A percentile compares a stretch with the other conserved stretches of the same genome.
phyloP scores from a whole-genome alignment of 2,888 invertebrate species.

The Imbricaverruca yamaguchii region DNA sequence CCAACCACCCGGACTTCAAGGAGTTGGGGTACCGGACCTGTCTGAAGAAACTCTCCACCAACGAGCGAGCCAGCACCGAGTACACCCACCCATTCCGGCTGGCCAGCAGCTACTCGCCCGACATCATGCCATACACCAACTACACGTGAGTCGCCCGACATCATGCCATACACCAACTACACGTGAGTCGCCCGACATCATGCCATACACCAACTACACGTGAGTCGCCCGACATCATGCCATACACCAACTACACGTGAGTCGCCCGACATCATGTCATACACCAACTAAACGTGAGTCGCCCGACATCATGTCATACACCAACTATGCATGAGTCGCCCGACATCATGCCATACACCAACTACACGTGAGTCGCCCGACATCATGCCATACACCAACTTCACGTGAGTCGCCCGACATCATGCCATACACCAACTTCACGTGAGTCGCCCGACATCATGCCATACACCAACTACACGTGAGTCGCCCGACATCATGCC shows the following conservation, averaged over 20 bases:
- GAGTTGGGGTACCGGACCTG: conserved; percentile 86
- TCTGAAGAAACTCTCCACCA: conserved; percentile 69
- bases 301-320: too few relatives aligned
- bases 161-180: conserved; percentile 83
- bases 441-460: too few relatives aligned
- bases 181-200: conserved; percentile 57
- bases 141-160: conserved; percentile 67
- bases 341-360: conserved; percentile 95
- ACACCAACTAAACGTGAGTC: too few relatives aligned
- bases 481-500: conserved; percentile 91
- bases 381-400: conserved; percentile 77
- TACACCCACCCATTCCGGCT: conserved; percentile 50
- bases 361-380: conserved; percentile 74
- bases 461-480: too few relatives aligned
- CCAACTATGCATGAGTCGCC: conserved; percentile 50
- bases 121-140: conserved; percentile 96
- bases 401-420: conserved; percentile 62
- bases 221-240: too few relatives aligned
- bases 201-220: too few relatives aligned
- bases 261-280: too few relatives aligned
- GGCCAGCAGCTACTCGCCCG: conserved; percentile 88
- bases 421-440: too few relatives aligned
- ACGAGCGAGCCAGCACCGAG: conserved; percentile 21
- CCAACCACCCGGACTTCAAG: conserved; percentile 94
- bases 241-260: too few relatives aligned